phyloP scores from a whole-genome alignment of 2,113 vertebrate genomes.

The Peucedramus taeniatus region DNA sequence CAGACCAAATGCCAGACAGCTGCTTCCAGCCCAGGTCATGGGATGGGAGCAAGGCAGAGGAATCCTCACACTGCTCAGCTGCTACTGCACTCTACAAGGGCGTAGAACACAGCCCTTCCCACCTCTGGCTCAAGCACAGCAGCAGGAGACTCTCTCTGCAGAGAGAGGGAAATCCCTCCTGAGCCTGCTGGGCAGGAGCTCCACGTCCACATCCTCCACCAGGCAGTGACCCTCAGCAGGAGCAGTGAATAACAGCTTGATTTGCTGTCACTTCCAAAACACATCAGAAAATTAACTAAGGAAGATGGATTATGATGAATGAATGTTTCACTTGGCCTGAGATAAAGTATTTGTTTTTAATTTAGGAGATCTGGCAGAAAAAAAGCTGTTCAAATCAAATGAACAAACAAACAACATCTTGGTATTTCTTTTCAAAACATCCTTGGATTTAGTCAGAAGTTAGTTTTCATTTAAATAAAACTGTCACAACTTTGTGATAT shows the following conservation, averaged over 20 bases:
- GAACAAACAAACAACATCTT: not conserved
- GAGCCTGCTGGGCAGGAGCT: not conserved
- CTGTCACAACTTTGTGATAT: not conserved
- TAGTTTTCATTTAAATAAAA: not conserved
- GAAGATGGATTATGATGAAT: not conserved
- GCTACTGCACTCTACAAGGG: not conserved
- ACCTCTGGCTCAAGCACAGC: not conserved
- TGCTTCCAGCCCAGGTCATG: not conserved
- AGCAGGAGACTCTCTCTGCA: not conserved
- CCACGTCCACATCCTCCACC: not conserved
- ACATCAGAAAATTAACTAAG: not conserved
- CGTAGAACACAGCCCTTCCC: not conserved
- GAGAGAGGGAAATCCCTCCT: not conserved
- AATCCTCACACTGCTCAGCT: not conserved
- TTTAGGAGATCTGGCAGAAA: not conserved
- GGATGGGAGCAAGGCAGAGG: not conserved
- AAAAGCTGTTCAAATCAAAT: not conserved
- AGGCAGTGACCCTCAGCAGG: not conserved
- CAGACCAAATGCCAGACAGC: not conserved
- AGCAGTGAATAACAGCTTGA: not conserved
- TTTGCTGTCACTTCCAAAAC: not conserved
- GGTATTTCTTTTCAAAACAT: not conserved
- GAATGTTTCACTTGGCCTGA: not conserved
- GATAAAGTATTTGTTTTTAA: not conserved
- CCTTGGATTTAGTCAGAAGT: not conserved